A percentile compares a stretch with the other conserved stretches of the same genome.
Evolutionary conservation across 1,140 invertebrate species (phyloP).

Genomic region (Calosoma granatense): DNA sequence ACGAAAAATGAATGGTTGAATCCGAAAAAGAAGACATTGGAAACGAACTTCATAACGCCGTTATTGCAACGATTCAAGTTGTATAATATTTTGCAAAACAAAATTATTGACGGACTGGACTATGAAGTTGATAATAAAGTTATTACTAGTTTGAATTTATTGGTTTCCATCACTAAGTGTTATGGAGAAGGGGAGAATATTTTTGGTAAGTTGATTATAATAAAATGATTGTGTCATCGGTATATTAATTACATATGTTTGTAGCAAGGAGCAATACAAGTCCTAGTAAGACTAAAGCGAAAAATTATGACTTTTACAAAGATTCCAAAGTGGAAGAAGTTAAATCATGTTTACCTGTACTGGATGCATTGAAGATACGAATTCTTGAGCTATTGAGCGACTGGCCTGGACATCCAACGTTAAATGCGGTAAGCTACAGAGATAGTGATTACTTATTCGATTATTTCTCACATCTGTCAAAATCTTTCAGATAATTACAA

Average conservation of each 20-base stretch:
- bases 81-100: slow-evolving; percentile 41
- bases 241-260: slow-evolving; percentile 14
- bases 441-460: too few species aligned
- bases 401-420: slow-evolving; percentile 85
- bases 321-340: slow-evolving; percentile 73
- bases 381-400: slow-evolving; percentile 61
- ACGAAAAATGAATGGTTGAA: slow-evolving; percentile 47
- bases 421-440: slow-evolving; percentile 54
- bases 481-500: slow-evolving; percentile 30
- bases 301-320: slow-evolving; percentile 73
- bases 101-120: slow-evolving; percentile 37
- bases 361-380: slow-evolving; percentile 50
- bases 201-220: slow-evolving; percentile 22
- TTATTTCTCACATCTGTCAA: too few species aligned
- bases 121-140: slow-evolving; percentile 40
- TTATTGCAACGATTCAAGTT: slow-evolving; percentile 48
- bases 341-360: slow-evolving; percentile 54
- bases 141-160: slow-evolving; percentile 42
- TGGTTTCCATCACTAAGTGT: slow-evolving; percentile 29
- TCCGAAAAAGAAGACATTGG: slow-evolving; percentile 25
- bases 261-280: slow-evolving; percentile 19
- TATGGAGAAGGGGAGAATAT: slow-evolving; percentile 19
- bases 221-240: background rate
- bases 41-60: slow-evolving; percentile 41
- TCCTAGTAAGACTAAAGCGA: slow-evolving; percentile 18